Evolutionary conservation across 2,797 vertebrate species (phyloP).

Genomic region (Peromyscus attwateri): DNA sequence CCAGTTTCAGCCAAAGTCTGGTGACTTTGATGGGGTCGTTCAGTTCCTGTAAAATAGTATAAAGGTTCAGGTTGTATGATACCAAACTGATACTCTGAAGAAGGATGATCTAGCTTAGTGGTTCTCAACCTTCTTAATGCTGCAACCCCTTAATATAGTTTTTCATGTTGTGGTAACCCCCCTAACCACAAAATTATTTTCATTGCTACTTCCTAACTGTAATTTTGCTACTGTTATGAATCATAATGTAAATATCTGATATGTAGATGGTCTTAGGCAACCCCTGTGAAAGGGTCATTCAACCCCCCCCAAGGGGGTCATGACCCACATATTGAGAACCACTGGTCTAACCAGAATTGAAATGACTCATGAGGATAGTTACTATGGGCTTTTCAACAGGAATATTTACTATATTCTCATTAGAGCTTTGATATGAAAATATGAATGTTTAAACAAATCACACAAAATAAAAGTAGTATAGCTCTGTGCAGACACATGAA

Average conservation of each 20-base stretch:
- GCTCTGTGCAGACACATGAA: not conserved
- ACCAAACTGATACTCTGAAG: not conserved
- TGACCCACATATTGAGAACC: not conserved
- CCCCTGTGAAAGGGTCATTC: not conserved
- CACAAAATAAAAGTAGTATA: not conserved
- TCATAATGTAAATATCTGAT: not conserved
- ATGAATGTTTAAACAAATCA: slow-evolving; percentile 11
- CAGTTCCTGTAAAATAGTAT: slow-evolving; percentile 5
- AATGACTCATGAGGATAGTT: not conserved
- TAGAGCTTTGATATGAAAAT: not conserved
- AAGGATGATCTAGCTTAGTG: not conserved
- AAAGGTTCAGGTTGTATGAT: not conserved
- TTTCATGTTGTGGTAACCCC: not conserved
- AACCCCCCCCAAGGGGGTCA: not conserved
- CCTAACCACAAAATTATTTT: not conserved
- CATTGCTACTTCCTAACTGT: not conserved
- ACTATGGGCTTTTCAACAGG: not conserved
- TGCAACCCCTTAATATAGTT: not conserved
- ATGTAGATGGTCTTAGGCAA: not conserved
- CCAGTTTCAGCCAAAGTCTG: not conserved
- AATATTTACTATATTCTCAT: not conserved
- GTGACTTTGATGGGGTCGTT: slow-evolving; percentile 8
- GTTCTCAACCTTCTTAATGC: not conserved
- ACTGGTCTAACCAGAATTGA: not conserved
- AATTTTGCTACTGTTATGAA: not conserved